Percentiles rank a stretch among this genome's conserved stretches.
Evolutionary conservation across 1,140 invertebrate genomes (phyloP).

Genomic region (Grapholita molesta): DNA sequence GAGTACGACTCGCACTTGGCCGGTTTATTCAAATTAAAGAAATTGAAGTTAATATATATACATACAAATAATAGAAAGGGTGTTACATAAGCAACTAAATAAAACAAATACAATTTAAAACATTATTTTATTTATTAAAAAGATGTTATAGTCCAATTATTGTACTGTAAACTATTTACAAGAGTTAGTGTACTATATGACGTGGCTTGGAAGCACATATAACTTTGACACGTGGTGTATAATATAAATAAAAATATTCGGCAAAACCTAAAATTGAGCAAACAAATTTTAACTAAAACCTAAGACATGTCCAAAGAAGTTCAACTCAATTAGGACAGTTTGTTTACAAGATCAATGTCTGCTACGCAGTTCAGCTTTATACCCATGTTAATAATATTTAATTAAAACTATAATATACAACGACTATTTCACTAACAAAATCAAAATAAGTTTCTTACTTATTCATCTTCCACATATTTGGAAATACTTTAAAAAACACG

Average conservation of each 20-base stretch:
- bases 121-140: constrained; percentile 13
- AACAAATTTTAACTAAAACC: constrained; percentile 5
- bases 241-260: constrained; percentile 9
- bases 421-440: background rate
- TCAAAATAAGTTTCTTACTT: background rate
- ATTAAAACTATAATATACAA: background rate
- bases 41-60: no score
- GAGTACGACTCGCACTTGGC: no score
- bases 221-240: background rate
- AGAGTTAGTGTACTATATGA: background rate
- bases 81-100: background rate
- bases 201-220: constrained; percentile 2
- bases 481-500: background rate
- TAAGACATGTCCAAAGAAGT: background rate
- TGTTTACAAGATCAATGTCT: background rate
- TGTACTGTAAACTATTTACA: constrained; percentile 15
- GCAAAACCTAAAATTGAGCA: constrained; percentile 16
- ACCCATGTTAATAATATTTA: background rate
- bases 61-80: no score
- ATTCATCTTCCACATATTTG: background rate
- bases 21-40: no score
- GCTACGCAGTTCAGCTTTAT: background rate
- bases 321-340: background rate
- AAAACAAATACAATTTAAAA: background rate
- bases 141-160: constrained; percentile 9